phyloP scores from a whole-genome alignment of 2,888 invertebrate species.

The Dicyrtoma fusca region DNA sequence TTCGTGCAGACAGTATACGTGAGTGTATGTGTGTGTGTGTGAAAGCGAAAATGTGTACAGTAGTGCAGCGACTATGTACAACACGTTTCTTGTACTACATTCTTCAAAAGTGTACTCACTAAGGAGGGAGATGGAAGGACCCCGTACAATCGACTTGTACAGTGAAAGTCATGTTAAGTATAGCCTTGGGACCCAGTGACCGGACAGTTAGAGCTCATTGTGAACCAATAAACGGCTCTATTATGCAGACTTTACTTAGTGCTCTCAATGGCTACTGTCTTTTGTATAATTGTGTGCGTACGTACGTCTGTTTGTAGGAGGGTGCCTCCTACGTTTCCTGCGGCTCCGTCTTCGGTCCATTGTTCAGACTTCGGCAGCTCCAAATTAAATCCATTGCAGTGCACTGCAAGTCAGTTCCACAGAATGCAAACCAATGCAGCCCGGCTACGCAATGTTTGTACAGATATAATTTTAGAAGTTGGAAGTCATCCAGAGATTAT shows the following conservation, averaged over 20 bases:
- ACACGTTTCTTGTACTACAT: not conserved
- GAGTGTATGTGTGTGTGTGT: not conserved
- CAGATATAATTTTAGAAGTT: conserved; percentile 11
- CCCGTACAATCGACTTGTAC: not conserved
- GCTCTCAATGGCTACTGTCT: not conserved
- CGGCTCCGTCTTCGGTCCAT: not conserved
- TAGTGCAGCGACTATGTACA: not conserved
- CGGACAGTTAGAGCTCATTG: conserved; percentile 34
- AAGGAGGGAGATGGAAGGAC: not conserved
- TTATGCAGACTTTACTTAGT: conserved; percentile 32
- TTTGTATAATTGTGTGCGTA: not conserved
- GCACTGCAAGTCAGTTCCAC: no score
- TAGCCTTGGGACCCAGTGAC: conserved; percentile 22
- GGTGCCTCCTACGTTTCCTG: not conserved
- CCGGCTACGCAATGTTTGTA: no score
- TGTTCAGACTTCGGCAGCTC: not conserved
- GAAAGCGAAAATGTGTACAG: no score
- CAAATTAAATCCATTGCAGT: not conserved
- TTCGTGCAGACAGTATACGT: not conserved
- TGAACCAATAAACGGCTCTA: conserved; percentile 29
- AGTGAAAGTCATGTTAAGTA: conserved; percentile 25
- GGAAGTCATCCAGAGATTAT: conserved; percentile 37
- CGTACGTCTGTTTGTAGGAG: not conserved
- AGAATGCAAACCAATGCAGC: no score
- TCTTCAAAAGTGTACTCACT: not conserved